A percentile compares a stretch with the other conserved stretches of the same genome.
phyloP scores from a whole-genome alignment of 2,888 invertebrate genomes.

The Orthonevra nobilis region DNA sequence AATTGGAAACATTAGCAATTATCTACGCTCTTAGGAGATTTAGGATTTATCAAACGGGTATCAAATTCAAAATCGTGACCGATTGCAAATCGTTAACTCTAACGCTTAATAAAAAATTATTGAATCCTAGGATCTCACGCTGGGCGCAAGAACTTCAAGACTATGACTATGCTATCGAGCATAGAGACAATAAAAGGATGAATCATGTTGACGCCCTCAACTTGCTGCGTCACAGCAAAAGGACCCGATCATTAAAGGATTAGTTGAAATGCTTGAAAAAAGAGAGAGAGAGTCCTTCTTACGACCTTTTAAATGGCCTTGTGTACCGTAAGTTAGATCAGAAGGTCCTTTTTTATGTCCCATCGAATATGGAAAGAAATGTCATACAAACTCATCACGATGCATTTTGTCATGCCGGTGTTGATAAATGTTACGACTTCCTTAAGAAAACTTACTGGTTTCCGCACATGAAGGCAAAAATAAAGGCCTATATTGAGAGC shows the following conservation, averaged over 20 bases:
- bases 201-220: neutral
- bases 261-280: too few relatives aligned
- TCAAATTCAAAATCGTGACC: constrained; percentile 71
- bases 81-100: constrained; percentile 57
- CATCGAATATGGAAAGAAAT: too few relatives aligned
- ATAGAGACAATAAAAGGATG: neutral
- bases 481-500: neutral
- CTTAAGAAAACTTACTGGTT: constrained; percentile 30
- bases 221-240: too few relatives aligned
- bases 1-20: neutral
- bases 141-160: constrained; percentile 72
- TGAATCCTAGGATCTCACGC: constrained; percentile 64
- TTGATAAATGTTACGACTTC: too few relatives aligned
- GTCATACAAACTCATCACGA: too few relatives aligned
- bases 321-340: too few relatives aligned
- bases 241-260: too few relatives aligned
- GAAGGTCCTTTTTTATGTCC: too few relatives aligned
- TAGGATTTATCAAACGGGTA: constrained; percentile 71
- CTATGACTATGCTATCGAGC: constrained; percentile 49
- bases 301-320: too few relatives aligned
- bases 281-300: too few relatives aligned
- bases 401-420: too few relatives aligned
- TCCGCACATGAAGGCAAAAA: constrained; percentile 23
- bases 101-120: constrained; percentile 62
- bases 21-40: constrained; percentile 56